These are phyloP conservation scores for Mycteria americana DNA, from an alignment of 2,797 vertebrate species.

Conservation along the genomic window DNA sequence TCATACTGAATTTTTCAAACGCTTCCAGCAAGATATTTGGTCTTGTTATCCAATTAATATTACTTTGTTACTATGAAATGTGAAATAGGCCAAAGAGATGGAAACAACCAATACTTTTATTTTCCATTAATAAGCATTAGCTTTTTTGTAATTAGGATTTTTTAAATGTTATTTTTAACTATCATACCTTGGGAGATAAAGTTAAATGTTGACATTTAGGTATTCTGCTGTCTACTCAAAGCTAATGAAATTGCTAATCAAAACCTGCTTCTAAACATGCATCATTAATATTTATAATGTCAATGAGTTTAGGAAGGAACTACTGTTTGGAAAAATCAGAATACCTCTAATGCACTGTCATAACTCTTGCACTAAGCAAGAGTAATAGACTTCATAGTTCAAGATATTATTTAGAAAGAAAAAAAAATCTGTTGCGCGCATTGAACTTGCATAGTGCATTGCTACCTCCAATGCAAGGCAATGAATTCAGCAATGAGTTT, in stretches of 20 bases:
- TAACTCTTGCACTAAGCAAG: not conserved
- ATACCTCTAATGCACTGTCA: not conserved
- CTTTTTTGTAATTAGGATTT: not conserved
- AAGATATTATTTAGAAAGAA: not conserved
- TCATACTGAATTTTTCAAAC: not conserved
- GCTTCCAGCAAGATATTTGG: not conserved
- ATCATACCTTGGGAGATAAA: slow-evolving; percentile 2
- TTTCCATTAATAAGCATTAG: not conserved
- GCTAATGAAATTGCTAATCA: slow-evolving; percentile 34
- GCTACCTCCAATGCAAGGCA: not conserved
- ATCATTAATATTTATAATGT: slow-evolving; percentile 33
- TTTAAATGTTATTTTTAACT: not conserved
- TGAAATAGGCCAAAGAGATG: not conserved
- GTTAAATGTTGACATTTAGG: slow-evolving; percentile 25
- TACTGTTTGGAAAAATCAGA: not conserved
- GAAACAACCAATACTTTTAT: not conserved
- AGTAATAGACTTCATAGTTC: not conserved
- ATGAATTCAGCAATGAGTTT: not conserved
- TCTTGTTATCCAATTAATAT: not conserved
- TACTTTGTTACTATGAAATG: not conserved
- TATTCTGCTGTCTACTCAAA: slow-evolving; percentile 5
- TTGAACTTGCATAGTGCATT: not conserved
- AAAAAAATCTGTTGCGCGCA: not conserved
- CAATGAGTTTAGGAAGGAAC: not conserved
- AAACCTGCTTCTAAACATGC: not conserved